Percentiles rank a stretch among this genome's conserved stretches.
These are phyloP conservation scores for Zophobas atratus DNA, from an alignment of 1,140 invertebrate species.

Conservation along the genomic window DNA sequence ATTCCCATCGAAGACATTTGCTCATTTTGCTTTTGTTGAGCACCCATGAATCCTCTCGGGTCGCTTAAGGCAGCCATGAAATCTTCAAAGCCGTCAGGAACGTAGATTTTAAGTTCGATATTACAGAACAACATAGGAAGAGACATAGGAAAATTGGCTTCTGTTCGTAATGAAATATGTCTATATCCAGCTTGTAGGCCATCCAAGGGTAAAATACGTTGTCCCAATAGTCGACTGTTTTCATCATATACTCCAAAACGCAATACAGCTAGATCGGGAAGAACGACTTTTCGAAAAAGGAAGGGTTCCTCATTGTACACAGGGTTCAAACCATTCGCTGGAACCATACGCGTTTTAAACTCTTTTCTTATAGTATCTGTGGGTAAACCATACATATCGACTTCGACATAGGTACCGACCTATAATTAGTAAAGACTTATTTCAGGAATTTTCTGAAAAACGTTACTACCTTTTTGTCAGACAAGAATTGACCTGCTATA, in stretches of 20 bases:
- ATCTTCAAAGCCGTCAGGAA: constrained; percentile 98
- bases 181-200: constrained; percentile 96
- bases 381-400: constrained; percentile 99
- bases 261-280: constrained; percentile 97
- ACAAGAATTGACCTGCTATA: constrained; percentile 99
- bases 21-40: constrained; percentile 89
- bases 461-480: constrained; percentile 90
- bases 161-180: constrained; percentile 97
- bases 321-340: constrained; percentile 97
- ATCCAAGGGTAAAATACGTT: constrained; percentile 97
- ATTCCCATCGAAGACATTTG: constrained; percentile 97
- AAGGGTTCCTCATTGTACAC: constrained; percentile 99
- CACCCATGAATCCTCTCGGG: constrained; percentile 92
- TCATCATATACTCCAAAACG: constrained; percentile 99
- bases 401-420: constrained; percentile 98
- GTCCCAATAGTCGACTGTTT: constrained; percentile 84
- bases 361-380: constrained; percentile 99
- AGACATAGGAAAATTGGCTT: constrained; percentile 99
- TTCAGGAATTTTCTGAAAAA: background rate
- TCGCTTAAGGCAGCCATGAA: constrained; percentile 98
- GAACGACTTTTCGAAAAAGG: constrained; percentile 97
- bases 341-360: constrained; percentile 96
- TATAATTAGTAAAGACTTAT: constrained; percentile 61
- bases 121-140: constrained; percentile 99
- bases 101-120: constrained; percentile 99